A percentile compares a stretch with the other conserved stretches of the same genome.
phyloP scores from a whole-genome alignment of 2,797 vertebrate species.

The Falco rusticolus region DNA sequence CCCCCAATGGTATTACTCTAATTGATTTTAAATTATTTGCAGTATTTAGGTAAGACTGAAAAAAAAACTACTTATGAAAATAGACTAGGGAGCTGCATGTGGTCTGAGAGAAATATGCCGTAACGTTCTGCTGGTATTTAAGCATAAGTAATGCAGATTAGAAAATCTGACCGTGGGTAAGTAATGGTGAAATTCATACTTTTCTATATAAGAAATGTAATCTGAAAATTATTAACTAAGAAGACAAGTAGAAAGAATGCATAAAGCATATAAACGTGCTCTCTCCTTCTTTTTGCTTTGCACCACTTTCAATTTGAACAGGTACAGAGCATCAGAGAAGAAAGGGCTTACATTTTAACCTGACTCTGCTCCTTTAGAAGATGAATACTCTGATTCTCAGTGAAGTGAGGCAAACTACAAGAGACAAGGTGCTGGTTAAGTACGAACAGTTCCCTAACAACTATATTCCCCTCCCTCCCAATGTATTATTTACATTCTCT shows the following conservation, averaged over 20 bases:
- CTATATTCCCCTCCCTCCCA: background rate
- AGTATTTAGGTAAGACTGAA: background rate
- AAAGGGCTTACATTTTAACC: background rate
- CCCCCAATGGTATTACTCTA: background rate
- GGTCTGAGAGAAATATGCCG: background rate
- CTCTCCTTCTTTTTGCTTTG: background rate
- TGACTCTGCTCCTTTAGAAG: background rate
- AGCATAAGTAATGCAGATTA: background rate
- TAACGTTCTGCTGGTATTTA: background rate
- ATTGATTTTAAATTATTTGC: background rate
- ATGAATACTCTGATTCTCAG: background rate
- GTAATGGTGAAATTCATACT: background rate
- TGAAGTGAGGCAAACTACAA: conserved; percentile 8
- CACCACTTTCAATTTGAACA: background rate
- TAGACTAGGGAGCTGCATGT: background rate
- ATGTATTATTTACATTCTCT: conserved; percentile 12
- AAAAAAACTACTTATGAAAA: background rate
- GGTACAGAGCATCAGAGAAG: background rate
- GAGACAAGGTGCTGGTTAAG: background rate
- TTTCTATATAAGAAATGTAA: background rate
- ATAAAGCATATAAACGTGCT: background rate
- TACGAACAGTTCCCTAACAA: conserved; percentile 30
- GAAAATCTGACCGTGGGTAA: background rate
- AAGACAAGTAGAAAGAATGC: background rate
- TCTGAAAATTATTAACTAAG: background rate